phyloP scores from a whole-genome alignment of 2,888 invertebrate species.

The Gymnoscelis rufifasciata region DNA sequence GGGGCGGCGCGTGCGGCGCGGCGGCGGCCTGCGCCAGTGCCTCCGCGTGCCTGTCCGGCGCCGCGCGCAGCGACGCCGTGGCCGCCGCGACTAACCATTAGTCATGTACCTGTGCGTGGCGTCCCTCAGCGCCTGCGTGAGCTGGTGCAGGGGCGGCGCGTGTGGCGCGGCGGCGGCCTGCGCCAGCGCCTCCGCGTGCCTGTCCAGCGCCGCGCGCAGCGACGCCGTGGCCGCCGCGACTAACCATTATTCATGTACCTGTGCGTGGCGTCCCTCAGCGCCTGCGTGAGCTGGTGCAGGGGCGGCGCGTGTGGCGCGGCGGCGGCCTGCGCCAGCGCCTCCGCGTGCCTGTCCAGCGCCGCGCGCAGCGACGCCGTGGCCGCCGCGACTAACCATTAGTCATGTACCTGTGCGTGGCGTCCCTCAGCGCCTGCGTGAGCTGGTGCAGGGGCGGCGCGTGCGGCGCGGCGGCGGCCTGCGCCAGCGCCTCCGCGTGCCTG shows the following conservation, averaged over 20 bases:
- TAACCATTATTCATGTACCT: slow-evolving; percentile 37
- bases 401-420: no score
- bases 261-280: slow-evolving; percentile 50
- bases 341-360: slow-evolving; percentile 56
- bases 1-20: slow-evolving; percentile 32
- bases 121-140: slow-evolving; percentile 45
- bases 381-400: no score
- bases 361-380: slow-evolving; percentile 45
- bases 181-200: slow-evolving; percentile 40
- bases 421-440: slow-evolving; percentile 43
- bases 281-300: slow-evolving; percentile 37
- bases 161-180: slow-evolving; percentile 31
- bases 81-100: slow-evolving; percentile 50
- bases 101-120: no score
- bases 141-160: slow-evolving; percentile 34
- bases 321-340: slow-evolving; percentile 37
- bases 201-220: slow-evolving; percentile 34
- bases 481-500: slow-evolving; percentile 49
- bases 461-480: slow-evolving; percentile 32
- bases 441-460: slow-evolving; percentile 33
- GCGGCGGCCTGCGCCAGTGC: slow-evolving; percentile 37
- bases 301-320: slow-evolving; percentile 35
- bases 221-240: slow-evolving; percentile 44
- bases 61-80: slow-evolving; percentile 44
- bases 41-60: slow-evolving; percentile 55